A percentile compares a stretch with the other conserved stretches of the same genome.
Conservation (phyloP, 2,888 invertebrate species). For the Nomada fucata region DNA sequence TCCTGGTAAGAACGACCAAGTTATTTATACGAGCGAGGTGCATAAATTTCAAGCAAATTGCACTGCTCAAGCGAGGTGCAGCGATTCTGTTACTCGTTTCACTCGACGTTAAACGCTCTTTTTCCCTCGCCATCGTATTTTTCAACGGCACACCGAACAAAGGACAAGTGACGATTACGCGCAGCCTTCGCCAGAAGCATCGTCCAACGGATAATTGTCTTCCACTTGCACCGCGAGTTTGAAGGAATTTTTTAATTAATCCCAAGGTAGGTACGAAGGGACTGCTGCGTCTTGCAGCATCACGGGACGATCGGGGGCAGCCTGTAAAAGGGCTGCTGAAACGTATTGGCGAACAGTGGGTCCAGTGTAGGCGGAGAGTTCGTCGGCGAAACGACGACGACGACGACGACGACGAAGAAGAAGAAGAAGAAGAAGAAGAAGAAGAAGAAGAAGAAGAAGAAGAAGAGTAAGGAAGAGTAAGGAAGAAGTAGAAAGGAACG, state of each 20-base stretch:
- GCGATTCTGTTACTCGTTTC: neutral
- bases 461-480: constrained; percentile 9
- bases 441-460: constrained; percentile 21
- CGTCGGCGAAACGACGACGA: constrained; percentile 17
- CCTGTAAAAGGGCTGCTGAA: constrained; percentile 32
- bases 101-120: neutral
- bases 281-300: constrained; percentile 52
- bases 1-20: too few relatives aligned
- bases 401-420: constrained; percentile 12
- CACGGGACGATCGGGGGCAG: constrained; percentile 50
- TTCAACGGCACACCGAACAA: too few relatives aligned
- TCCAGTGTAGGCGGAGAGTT: constrained; percentile 69
- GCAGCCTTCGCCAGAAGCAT: constrained; percentile 8
- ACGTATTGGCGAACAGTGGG: constrained; percentile 61
- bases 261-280: constrained; percentile 52
- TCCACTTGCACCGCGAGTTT: constrained; percentile 43
- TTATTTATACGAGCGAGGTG: too few relatives aligned
- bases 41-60: too few relatives aligned
- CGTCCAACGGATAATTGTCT: constrained; percentile 41
- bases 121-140: neutral
- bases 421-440: constrained; percentile 18
- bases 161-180: constrained; percentile 13
- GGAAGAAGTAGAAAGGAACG: constrained; percentile 31
- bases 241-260: constrained; percentile 65
- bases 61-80: neutral